Percentiles rank a stretch among this genome's conserved stretches.
These are phyloP conservation scores for Tiaroga cobitis DNA, from an alignment of 2,797 vertebrate species.

Conservation along the genomic window DNA sequence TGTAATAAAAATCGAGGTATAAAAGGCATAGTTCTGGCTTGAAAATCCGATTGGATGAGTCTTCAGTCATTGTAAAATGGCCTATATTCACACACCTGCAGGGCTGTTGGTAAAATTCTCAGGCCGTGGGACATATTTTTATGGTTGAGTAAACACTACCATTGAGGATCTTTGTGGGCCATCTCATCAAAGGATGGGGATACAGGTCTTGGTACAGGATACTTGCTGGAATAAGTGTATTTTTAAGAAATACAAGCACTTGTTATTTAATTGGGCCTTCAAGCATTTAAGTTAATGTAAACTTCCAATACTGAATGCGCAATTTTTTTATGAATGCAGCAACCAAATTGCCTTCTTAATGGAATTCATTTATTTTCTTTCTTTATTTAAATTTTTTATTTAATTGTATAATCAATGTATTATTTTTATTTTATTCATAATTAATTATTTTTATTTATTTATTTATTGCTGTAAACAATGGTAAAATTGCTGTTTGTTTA, in stretches of 20 bases:
- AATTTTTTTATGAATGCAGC: not conserved
- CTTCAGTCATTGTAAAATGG: not conserved
- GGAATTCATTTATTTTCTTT: not conserved
- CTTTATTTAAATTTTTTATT: not conserved
- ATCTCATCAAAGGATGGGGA: not conserved
- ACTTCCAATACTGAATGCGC: not conserved
- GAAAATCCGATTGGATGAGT: conserved; percentile 19
- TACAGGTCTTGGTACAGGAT: not conserved
- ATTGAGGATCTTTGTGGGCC: not conserved
- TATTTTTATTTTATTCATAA: not conserved
- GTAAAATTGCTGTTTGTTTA: not conserved
- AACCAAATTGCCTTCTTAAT: not conserved
- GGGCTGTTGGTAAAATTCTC: not conserved
- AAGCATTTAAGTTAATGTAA: not conserved
- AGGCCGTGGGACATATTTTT: not conserved
- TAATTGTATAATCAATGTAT: not conserved
- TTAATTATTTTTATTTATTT: not conserved
- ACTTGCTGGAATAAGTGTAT: not conserved
- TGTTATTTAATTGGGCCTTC: not conserved
- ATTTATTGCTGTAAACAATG: not conserved
- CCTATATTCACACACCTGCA: not conserved
- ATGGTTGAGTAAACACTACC: not conserved
- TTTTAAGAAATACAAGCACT: not conserved
- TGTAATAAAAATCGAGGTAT: conserved; percentile 59
- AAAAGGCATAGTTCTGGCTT: conserved; percentile 32